Evolutionary conservation across 1,140 invertebrate genomes (phyloP).

Genomic region (Papilio xuthus): DNA sequence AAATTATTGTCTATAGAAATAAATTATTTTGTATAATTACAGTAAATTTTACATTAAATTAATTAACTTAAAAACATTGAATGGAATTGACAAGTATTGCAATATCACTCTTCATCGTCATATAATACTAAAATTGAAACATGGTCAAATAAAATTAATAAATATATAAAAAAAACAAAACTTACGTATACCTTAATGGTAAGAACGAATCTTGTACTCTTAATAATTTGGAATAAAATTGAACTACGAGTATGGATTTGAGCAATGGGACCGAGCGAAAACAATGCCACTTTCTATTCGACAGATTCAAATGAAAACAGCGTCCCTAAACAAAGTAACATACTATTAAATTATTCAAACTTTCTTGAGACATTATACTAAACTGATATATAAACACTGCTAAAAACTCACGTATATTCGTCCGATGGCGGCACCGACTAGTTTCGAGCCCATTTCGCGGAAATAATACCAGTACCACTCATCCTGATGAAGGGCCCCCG

Average conservation of each 20-base stretch:
- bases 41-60: constrained; percentile 19
- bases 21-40: constrained; percentile 27
- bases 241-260: constrained; percentile 14
- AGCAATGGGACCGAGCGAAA: constrained; percentile 2
- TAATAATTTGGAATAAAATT: constrained; percentile 13
- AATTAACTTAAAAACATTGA: constrained; percentile 37
- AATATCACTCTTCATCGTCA: constrained; percentile 19
- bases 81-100: constrained; percentile 43
- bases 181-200: constrained; percentile 35
- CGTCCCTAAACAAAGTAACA: not conserved
- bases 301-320: not conserved
- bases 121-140: constrained; percentile 40
- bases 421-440: too few relatives aligned
- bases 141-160: constrained; percentile 41
- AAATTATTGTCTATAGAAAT: constrained; percentile 35
- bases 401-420: too few relatives aligned
- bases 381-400: too few relatives aligned
- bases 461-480: too few relatives aligned
- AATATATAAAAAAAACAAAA: constrained; percentile 31
- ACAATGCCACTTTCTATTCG: not conserved
- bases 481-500: too few relatives aligned
- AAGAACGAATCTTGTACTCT: constrained; percentile 33
- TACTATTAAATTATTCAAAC: not conserved
- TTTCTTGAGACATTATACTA: too few relatives aligned
- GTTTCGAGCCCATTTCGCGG: too few relatives aligned